Conservation (phyloP, 1,140 invertebrate genomes). For the Anastatus disparis region DNA sequence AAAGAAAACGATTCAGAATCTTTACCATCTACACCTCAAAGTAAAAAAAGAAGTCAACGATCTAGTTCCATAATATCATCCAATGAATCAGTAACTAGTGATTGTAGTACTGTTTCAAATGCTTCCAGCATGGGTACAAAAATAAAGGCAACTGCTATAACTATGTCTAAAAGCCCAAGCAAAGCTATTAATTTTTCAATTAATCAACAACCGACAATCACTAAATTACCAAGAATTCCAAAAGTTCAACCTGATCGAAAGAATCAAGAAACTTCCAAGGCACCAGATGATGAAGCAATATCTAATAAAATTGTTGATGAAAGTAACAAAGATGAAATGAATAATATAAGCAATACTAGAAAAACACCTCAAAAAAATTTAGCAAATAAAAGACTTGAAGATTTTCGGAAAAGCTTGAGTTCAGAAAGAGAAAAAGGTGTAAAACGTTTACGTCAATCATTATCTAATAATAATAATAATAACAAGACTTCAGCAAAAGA, state of each 20-base stretch:
- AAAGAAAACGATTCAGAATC: no score
- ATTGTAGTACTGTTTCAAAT: conserved; percentile 1
- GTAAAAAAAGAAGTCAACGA: neutral
- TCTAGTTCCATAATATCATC: neutral
- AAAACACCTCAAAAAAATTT: conserved; percentile 43
- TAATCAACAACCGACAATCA: no score
- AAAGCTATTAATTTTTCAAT: no score
- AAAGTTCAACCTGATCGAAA: conserved; percentile 8
- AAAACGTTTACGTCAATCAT: neutral
- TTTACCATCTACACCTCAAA: neutral
- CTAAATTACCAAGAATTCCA: conserved; percentile 1
- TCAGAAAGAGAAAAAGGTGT: neutral
- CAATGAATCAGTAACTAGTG: neutral
- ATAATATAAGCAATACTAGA: neutral
- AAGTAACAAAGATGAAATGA: neutral
- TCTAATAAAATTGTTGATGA: no score
- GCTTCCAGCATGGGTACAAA: neutral
- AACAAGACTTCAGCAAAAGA: neutral
- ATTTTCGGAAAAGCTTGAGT: conserved; percentile 43
- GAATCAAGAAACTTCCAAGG: conserved; percentile 36
- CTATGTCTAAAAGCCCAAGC: no score
- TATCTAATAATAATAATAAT: conserved; percentile 9
- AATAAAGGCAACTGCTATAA: neutral
- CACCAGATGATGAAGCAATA: conserved; percentile 37
- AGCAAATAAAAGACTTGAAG: conserved; percentile 48